Evolutionary conservation across 2,888 invertebrate species (phyloP).

Genomic region (Chrysolina haemoptera): DNA sequence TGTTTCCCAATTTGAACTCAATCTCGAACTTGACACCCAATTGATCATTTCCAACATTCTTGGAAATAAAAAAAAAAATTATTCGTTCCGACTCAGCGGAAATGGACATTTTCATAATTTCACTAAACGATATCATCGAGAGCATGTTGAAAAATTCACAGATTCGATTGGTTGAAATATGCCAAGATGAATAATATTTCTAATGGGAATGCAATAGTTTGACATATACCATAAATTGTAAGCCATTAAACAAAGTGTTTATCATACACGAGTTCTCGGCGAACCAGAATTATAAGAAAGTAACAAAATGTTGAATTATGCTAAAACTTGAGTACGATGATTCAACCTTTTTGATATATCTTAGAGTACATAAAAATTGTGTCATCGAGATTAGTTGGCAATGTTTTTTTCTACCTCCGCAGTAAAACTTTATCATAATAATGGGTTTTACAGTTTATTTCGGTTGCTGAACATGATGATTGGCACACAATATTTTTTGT

Average conservation of each 20-base stretch:
- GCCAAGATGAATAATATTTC: too few relatives aligned
- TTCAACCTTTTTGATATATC: background rate
- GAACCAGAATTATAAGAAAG: background rate
- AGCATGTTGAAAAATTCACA: too few relatives aligned
- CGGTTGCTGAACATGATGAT: background rate
- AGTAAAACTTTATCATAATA: background rate
- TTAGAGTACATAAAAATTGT: background rate
- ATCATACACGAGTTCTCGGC: background rate
- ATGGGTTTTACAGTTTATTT: background rate
- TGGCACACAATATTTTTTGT: background rate
- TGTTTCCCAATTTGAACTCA: too few relatives aligned
- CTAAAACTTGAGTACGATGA: background rate
- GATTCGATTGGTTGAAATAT: too few relatives aligned
- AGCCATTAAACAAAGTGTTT: background rate
- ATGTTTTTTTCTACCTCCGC: background rate
- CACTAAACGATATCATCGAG: too few relatives aligned
- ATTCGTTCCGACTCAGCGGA: too few relatives aligned
- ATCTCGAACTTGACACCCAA: too few relatives aligned
- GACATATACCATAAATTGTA: background rate
- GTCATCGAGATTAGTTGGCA: constrained; percentile 8
- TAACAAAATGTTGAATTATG: background rate
- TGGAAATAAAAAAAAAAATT: too few relatives aligned
- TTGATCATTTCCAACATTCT: too few relatives aligned
- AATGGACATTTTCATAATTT: too few relatives aligned
- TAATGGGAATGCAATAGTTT: background rate